Conservation (phyloP, 2,797 vertebrate genomes). For the Graptemys geographica region DNA sequence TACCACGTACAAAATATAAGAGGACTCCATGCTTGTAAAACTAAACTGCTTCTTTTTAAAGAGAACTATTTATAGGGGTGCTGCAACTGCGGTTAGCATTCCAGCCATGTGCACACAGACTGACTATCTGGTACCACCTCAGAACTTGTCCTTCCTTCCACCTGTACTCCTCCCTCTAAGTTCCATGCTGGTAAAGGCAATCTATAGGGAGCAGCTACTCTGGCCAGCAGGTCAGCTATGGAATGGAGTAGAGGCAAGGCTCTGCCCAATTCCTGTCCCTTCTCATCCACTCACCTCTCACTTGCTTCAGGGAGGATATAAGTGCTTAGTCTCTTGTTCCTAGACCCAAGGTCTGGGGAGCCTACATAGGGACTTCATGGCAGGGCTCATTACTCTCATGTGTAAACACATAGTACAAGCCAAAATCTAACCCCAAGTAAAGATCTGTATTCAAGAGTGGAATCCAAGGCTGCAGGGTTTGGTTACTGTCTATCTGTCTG, state of each 20-base stretch:
- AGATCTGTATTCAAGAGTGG: not conserved
- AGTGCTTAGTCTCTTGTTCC: not conserved
- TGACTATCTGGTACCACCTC: not conserved
- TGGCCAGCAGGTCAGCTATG: not conserved
- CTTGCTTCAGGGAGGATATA: not conserved
- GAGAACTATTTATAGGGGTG: not conserved
- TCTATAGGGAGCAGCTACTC: not conserved
- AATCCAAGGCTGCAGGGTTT: not conserved
- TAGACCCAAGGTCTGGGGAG: not conserved
- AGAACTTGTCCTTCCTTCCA: not conserved
- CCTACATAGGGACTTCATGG: not conserved
- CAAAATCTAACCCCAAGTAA: not conserved
- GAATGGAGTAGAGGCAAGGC: not conserved
- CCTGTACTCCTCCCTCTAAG: not conserved
- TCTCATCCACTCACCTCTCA: not conserved
- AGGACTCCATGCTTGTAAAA: not conserved
- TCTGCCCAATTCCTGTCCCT: not conserved
- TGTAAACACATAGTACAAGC: not conserved
- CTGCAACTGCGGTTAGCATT: not conserved
- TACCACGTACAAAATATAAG: not conserved
- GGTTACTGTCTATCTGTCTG: not conserved
- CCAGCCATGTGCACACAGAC: not conserved
- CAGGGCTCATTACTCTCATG: not conserved
- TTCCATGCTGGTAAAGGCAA: accelerated
- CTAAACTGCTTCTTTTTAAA: not conserved